Evolutionary conservation across 2,888 invertebrate species (phyloP).

Genomic region (Phasia obesa): DNA sequence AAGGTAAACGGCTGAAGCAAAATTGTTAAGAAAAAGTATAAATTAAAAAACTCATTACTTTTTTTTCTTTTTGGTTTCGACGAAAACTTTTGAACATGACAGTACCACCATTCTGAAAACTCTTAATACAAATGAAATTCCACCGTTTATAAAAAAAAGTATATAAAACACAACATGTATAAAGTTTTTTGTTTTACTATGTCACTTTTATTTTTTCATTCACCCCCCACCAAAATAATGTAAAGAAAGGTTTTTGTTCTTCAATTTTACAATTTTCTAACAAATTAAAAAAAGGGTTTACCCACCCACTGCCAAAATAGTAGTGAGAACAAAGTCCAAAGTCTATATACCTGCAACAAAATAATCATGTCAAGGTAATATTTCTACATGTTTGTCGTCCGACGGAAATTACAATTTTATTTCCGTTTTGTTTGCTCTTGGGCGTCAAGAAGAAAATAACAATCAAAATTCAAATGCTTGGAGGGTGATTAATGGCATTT

Average conservation of each 20-base stretch:
- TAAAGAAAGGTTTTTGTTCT: not conserved
- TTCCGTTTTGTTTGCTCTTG: conserved; percentile 68
- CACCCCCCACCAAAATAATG: not conserved
- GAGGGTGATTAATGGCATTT: conserved; percentile 47
- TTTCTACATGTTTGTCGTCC: conserved; percentile 50
- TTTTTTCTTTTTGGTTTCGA: too few species aligned
- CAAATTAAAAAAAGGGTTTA: conserved; percentile 10
- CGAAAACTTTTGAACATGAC: too few species aligned
- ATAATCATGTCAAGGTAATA: conserved; percentile 69
- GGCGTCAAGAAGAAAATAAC: conserved; percentile 54
- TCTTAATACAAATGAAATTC: conserved; percentile 21
- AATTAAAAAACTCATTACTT: too few species aligned
- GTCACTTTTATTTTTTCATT: conserved; percentile 9
- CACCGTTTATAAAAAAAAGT: conserved; percentile 4
- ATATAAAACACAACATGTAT: conserved; percentile 44
- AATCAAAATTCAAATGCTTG: conserved; percentile 35
- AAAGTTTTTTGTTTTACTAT: conserved; percentile 48
- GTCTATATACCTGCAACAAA: conserved; percentile 1
- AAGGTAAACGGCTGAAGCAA: too few species aligned
- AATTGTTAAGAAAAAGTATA: too few species aligned
- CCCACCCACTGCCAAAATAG: not conserved
- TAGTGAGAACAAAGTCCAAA: conserved; percentile 8
- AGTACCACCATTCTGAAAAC: too few species aligned
- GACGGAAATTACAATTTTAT: conserved; percentile 71
- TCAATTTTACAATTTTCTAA: not conserved